Evolutionary conservation across 2,888 invertebrate genomes (phyloP).

Genomic region (Scaeva pyrastri): DNA sequence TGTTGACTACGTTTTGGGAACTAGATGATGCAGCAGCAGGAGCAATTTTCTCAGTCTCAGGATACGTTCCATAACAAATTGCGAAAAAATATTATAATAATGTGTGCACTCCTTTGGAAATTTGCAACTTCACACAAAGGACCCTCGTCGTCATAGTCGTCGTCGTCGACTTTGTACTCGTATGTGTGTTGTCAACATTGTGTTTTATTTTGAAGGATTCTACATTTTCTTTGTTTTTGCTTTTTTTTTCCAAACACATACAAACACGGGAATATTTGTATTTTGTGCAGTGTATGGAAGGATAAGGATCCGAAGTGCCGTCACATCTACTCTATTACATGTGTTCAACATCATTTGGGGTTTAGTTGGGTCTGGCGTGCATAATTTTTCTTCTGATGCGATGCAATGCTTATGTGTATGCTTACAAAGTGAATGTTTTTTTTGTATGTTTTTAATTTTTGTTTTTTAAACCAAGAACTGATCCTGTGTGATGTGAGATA

Average conservation of each 20-base stretch:
- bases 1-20: constrained; percentile 59
- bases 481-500: constrained; percentile 71
- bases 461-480: constrained; percentile 31
- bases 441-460: neutral
- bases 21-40: constrained; percentile 52
- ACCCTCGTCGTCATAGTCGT: constrained; percentile 60
- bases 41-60: neutral
- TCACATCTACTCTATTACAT: constrained; percentile 68
- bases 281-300: constrained; percentile 34
- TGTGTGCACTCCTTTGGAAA: constrained; percentile 76
- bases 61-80: constrained; percentile 34
- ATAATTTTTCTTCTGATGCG: constrained; percentile 20
- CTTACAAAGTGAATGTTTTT: constrained; percentile 64
- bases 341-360: constrained; percentile 73
- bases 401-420: constrained; percentile 45
- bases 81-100: constrained; percentile 74
- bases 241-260: constrained; percentile 24
- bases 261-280: too few species aligned
- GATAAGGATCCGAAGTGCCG: constrained; percentile 44
- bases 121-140: constrained; percentile 71
- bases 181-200: constrained; percentile 63
- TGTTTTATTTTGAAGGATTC: constrained; percentile 47
- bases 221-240: constrained; percentile 21
- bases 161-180: neutral
- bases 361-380: constrained; percentile 66